phyloP scores from a whole-genome alignment of 1,140 invertebrate genomes.

The Drosophila nebulosa region DNA sequence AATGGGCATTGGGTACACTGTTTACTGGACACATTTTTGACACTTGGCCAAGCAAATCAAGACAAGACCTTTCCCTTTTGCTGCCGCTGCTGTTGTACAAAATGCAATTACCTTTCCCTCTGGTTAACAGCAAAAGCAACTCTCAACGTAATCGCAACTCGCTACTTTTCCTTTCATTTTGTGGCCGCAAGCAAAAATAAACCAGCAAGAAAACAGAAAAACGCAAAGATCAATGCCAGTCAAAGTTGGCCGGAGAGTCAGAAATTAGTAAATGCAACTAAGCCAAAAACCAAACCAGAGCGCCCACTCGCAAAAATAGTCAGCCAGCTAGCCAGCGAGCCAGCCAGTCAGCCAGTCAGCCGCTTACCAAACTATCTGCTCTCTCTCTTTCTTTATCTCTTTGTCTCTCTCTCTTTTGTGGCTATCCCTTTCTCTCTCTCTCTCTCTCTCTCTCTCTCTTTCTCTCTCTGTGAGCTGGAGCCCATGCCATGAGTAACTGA shows the following conservation, averaged over 20 bases:
- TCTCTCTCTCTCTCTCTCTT: neutral
- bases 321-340: too few relatives aligned
- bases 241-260: constrained; percentile 45
- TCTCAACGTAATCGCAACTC: constrained; percentile 68
- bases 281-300: constrained; percentile 51
- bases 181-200: constrained; percentile 46
- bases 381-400: neutral
- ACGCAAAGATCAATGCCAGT: constrained; percentile 75
- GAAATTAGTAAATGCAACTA: constrained; percentile 79
- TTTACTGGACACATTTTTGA: constrained; percentile 52
- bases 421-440: neutral
- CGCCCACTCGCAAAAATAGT: constrained; percentile 54
- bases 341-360: too few relatives aligned
- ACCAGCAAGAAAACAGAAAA: constrained; percentile 17
- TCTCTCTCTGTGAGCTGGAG: constrained; percentile 36
- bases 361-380: constrained; percentile 23
- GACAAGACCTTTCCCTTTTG: constrained; percentile 57
- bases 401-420: neutral
- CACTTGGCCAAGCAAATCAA: constrained; percentile 74
- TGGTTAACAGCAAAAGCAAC: constrained; percentile 37
- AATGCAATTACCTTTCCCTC: constrained; percentile 77
- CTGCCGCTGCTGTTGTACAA: constrained; percentile 28
- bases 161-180: constrained; percentile 77
- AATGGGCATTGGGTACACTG: neutral
- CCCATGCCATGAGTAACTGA: constrained; percentile 78